Evolutionary conservation across 2,888 invertebrate genomes (phyloP).

Genomic region (Apamea sordens): DNA sequence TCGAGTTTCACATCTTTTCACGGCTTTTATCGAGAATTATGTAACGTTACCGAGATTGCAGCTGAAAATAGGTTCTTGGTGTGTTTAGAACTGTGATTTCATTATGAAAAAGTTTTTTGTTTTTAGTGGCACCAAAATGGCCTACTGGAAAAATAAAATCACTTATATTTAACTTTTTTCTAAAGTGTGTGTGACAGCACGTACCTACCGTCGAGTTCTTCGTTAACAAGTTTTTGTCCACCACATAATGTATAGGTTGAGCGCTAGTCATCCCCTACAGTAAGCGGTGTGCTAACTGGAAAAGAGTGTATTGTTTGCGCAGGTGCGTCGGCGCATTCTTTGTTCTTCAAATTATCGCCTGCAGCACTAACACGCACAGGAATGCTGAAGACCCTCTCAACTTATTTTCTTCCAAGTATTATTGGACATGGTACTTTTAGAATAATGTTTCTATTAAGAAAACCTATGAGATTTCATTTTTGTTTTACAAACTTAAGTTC

Average conservation of each 20-base stretch:
- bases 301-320: slow-evolving; percentile 85
- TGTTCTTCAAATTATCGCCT: slow-evolving; percentile 88
- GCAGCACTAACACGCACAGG: slow-evolving; percentile 72
- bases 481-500: background rate
- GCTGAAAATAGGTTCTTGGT: slow-evolving; percentile 43
- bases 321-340: slow-evolving; percentile 85
- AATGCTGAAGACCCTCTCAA: slow-evolving; percentile 61
- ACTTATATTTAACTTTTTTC: slow-evolving; percentile 24
- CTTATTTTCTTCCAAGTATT: slow-evolving; percentile 43
- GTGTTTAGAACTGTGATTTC: slow-evolving; percentile 12
- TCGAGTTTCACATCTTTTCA: slow-evolving; percentile 73
- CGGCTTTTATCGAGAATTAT: slow-evolving; percentile 67
- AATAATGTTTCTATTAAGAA: slow-evolving; percentile 9
- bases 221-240: slow-evolving; percentile 52
- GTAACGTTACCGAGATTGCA: slow-evolving; percentile 63
- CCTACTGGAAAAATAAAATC: background rate
- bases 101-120: slow-evolving; percentile 10
- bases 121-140: background rate
- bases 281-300: slow-evolving; percentile 79
- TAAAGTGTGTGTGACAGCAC: slow-evolving; percentile 27
- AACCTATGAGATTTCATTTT: background rate
- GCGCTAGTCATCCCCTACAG: slow-evolving; percentile 71
- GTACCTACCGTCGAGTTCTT: slow-evolving; percentile 29
- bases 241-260: slow-evolving; percentile 32
- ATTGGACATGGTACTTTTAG: background rate